Evolutionary conservation across 1,140 invertebrate species (phyloP).

Genomic region (Cydia fagiglandana): DNA sequence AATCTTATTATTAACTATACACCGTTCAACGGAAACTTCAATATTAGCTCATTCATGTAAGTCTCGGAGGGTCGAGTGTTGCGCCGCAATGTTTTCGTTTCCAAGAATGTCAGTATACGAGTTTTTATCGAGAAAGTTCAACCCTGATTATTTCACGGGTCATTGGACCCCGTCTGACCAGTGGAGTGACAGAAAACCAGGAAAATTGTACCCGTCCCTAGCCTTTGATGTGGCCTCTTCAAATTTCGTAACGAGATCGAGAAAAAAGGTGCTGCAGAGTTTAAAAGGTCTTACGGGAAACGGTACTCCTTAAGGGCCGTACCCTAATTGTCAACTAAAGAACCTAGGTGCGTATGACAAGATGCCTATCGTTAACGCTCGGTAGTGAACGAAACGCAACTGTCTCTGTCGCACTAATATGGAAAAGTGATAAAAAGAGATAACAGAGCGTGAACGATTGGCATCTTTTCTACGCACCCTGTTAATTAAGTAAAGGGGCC

Average conservation of each 20-base stretch:
- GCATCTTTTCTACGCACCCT: too few species aligned
- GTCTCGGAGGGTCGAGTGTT: not conserved
- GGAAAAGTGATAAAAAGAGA: too few species aligned
- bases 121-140: not conserved
- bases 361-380: too few species aligned
- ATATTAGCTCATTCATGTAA: not conserved
- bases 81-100: not conserved
- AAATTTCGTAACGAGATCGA: not conserved
- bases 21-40: too few species aligned
- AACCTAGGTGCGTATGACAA: too few species aligned
- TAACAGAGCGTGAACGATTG: too few species aligned
- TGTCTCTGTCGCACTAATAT: too few species aligned
- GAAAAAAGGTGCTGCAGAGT: not conserved
- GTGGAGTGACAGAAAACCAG: slow-evolving; percentile 1
- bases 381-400: too few species aligned
- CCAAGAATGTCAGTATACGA: not conserved
- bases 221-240: not conserved
- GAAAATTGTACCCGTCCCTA: not conserved
- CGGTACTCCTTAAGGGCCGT: too few species aligned
- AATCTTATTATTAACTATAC: too few species aligned
- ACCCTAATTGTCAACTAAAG: too few species aligned
- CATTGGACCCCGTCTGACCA: not conserved
- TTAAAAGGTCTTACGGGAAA: not conserved
- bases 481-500: too few species aligned
- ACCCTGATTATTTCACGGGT: slow-evolving; percentile 2